phyloP scores from a whole-genome alignment of 1,140 invertebrate species.

The Hyphantria cunea region DNA sequence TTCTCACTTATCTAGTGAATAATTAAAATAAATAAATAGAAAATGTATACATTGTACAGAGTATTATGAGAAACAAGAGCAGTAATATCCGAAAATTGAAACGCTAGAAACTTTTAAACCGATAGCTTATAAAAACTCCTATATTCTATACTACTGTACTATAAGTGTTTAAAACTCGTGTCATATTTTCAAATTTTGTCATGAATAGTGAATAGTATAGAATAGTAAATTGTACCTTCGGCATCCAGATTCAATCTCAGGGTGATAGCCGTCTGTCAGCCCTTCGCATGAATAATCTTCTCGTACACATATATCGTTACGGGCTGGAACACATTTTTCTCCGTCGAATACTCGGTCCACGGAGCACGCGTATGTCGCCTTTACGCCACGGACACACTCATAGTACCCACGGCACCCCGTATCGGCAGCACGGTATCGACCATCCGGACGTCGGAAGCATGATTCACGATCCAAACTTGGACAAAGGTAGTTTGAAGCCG shows the following conservation, averaged over 20 bases:
- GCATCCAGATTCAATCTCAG: conserved; percentile 79
- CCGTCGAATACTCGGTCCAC: conserved; percentile 81
- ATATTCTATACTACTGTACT: too few species aligned
- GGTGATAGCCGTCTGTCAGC: conserved; percentile 82
- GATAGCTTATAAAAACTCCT: too few species aligned
- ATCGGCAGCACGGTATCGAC: conserved; percentile 81
- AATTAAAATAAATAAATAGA: too few species aligned
- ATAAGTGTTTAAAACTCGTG: too few species aligned
- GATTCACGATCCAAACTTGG: conserved; percentile 78
- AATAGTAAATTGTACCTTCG: conserved; percentile 61
- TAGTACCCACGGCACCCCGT: conserved; percentile 83
- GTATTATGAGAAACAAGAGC: too few species aligned
- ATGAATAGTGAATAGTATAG: too few species aligned
- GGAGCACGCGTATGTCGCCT: conserved; percentile 82
- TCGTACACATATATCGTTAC: conserved; percentile 71
- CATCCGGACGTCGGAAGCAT: conserved; percentile 79
- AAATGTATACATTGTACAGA: too few species aligned
- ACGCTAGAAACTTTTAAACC: too few species aligned
- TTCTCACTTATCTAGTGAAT: too few species aligned
- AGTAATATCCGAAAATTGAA: not conserved
- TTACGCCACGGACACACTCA: conserved; percentile 80
- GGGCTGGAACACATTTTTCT: conserved; percentile 75
- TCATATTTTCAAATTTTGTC: too few species aligned
- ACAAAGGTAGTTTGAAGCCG: conserved; percentile 62
- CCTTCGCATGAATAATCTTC: conserved; percentile 77